phyloP scores from a whole-genome alignment of 2,797 vertebrate genomes.

The Mus minutoides region DNA sequence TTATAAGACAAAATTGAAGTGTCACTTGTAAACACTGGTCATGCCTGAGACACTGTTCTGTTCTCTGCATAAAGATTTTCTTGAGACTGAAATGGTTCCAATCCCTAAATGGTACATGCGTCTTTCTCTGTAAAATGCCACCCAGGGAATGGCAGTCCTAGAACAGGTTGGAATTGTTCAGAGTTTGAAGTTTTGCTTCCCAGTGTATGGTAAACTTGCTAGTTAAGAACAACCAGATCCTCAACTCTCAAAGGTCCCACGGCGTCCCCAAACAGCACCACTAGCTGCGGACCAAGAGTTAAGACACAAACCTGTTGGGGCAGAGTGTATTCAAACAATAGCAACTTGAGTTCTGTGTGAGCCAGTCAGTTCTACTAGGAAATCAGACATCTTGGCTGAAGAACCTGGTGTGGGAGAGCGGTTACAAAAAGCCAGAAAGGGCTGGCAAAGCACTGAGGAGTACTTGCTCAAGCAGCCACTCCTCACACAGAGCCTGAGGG shows the following conservation, averaged over 20 bases:
- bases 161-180: neutral
- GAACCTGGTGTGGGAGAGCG: neutral
- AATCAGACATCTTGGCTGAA: neutral
- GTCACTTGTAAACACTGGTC: neutral
- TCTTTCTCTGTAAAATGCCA: neutral
- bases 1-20: neutral
- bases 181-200: neutral
- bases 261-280: neutral
- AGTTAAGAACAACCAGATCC: neutral
- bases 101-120: neutral
- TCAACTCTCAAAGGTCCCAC: neutral
- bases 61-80: neutral
- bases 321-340: neutral
- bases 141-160: neutral
- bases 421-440: neutral
- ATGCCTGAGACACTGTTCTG: neutral
- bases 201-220: neutral
- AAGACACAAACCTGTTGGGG: neutral
- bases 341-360: neutral
- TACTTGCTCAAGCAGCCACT: rapidly evolving
- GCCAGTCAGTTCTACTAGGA: neutral
- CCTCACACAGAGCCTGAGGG: neutral
- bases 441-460: neutral
- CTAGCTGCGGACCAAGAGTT: neutral
- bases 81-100: neutral